Base-by-base conservation (phyloP, 2,888 invertebrate genomes). In the Graphium colonna region DNA sequence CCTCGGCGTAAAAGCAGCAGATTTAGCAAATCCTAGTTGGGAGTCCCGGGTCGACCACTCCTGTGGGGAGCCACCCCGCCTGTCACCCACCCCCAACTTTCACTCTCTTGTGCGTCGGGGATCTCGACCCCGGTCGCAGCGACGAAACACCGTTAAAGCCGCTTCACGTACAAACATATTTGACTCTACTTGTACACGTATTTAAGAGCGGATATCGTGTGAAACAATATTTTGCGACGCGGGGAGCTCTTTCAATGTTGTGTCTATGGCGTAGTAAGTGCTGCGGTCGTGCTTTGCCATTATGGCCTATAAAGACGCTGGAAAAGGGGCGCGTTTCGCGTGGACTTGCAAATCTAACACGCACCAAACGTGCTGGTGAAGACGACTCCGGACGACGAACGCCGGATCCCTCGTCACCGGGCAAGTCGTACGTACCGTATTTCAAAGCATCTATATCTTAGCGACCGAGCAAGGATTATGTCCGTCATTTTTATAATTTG, bases 21-120 rank as follows among this genome's bases (percentile, higher is more conserved):
- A 85, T 86, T 86, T 84, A 82, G 78, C 82, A 86, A 86, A 87
- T 84, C 85, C 84, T 79, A 70, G 83, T 77, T 79, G 82, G 78
- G 75, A 75, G 80, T 74, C 83, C 82, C 86, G 84, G 80, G 85
- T 81, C 82, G 85, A 82, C 79, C 80, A 82, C 85, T 85, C 80
- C 79, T 77, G 83, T 81, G 76, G 82, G 81, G 82, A 65, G 73
- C 64, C 51, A 64, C 73, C 81, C 77, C 73, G 69, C 61, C 75
- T 65, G 67, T 77, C 76, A 73, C 84, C 78, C 83, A 77, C 82
- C 84, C 82, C 82, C 79, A 69, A 77, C 83, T 82, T 86, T 83
- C 83, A 78, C 86, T 85, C 77, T 77, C 84, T 82, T 80, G 85
- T 82, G 82, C 82, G 83, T 80, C 77, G 80, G 85, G 85, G 79